A percentile compares a stretch with the other conserved stretches of the same genome.
Conservation (phyloP, 37 sponge, comb jelly and placozoan genomes). For the Cliona cf. orientalis region DNA sequence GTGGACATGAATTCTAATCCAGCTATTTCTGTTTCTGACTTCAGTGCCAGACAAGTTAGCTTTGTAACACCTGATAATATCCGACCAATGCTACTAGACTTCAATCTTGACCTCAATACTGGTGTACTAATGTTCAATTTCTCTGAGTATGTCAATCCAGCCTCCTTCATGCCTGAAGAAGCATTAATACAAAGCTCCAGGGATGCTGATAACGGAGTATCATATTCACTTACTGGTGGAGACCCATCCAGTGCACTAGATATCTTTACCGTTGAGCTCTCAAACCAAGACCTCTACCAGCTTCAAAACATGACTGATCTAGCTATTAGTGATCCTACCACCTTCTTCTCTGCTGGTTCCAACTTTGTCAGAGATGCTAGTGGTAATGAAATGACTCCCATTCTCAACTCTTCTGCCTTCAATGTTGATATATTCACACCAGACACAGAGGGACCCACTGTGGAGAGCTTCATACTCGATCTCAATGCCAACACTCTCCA, state of each 20-base stretch:
- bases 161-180: constrained; percentile 30
- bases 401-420: constrained; percentile 11
- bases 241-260: constrained; percentile 50
- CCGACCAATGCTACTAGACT: constrained; percentile 51
- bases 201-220: constrained; percentile 7
- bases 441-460: constrained; percentile 64
- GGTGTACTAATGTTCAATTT: constrained; percentile 74
- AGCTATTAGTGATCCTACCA: constrained; percentile 24
- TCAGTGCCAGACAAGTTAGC: constrained; percentile 37
- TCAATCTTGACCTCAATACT: constrained; percentile 72
- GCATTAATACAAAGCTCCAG: constrained; percentile 30
- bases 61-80: constrained; percentile 39
- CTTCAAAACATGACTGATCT: constrained; percentile 59
- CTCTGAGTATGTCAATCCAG: constrained; percentile 72
- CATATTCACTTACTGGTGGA: constrained; percentile 60
- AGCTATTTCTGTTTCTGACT: constrained; percentile 21
- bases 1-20: constrained; percentile 72
- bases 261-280: constrained; percentile 44
- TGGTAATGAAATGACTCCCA: constrained; percentile 29
- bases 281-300: constrained; percentile 39
- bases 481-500: constrained; percentile 43
- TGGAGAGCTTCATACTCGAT: constrained; percentile 65
- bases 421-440: constrained; percentile 23
- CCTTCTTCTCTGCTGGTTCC: constrained; percentile 53
- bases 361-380: constrained; percentile 67